phyloP scores from a whole-genome alignment of 2,113 vertebrate genomes.

The Mystacornis crossleyi region DNA sequence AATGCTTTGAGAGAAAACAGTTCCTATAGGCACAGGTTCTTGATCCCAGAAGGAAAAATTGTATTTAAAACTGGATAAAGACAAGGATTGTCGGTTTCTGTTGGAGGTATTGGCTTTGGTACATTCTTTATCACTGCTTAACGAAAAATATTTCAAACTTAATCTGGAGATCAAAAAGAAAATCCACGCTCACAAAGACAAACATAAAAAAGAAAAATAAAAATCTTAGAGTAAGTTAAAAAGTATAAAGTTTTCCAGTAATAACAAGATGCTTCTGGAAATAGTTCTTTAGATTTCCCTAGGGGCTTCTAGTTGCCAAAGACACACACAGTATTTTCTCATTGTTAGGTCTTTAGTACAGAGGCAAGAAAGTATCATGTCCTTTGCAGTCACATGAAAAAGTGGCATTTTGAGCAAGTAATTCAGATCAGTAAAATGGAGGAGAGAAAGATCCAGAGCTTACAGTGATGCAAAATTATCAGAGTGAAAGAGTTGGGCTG shows the following conservation, averaged over 20 bases:
- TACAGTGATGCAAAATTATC: conserved; percentile 41
- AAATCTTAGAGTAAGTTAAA: conserved; percentile 55
- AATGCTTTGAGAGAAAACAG: neutral
- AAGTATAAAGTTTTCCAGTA: conserved; percentile 52
- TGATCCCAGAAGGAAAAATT: neutral
- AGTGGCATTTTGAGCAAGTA: conserved; percentile 50
- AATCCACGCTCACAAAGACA: neutral
- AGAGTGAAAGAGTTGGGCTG: conserved; percentile 11
- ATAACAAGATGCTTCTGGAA: conserved; percentile 68
- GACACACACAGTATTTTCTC: conserved; percentile 74
- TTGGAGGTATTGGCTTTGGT: neutral
- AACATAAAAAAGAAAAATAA: neutral
- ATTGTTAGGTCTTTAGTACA: conserved; percentile 71
- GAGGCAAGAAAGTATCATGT: conserved; percentile 8
- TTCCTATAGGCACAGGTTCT: neutral
- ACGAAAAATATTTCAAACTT: conserved; percentile 15
- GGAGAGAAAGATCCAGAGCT: neutral
- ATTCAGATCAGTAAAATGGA: conserved; percentile 55
- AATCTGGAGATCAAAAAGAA: conserved; percentile 22
- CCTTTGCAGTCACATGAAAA: conserved; percentile 56
- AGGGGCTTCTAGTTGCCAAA: conserved; percentile 66
- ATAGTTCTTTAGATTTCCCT: conserved; percentile 68
- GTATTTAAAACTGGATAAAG: neutral
- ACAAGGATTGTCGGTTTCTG: neutral
- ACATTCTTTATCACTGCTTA: neutral